These are phyloP conservation scores for Craseonycteris thonglongyai DNA, from an alignment of 2,113 vertebrate species.

Conservation along the genomic window DNA sequence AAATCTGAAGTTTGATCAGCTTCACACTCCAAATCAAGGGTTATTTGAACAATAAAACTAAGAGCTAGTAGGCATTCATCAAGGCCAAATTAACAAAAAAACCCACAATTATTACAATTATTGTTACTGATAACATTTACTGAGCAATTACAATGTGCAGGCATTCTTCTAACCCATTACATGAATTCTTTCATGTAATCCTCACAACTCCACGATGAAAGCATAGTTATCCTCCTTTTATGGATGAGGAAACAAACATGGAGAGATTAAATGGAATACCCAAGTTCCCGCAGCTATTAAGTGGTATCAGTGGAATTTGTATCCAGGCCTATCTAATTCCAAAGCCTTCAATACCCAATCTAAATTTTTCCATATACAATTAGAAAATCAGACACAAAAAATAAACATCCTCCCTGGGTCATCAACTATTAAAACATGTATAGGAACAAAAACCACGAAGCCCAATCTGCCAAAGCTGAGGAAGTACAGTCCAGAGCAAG, in stretches of 20 bases:
- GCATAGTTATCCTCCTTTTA: not conserved
- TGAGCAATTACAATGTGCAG: not conserved
- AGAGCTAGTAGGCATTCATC: not conserved
- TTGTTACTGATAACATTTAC: not conserved
- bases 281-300: not conserved
- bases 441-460: not conserved
- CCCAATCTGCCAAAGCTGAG: too few relatives aligned
- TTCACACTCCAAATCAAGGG: not conserved
- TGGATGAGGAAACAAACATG: not conserved
- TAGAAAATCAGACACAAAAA: not conserved
- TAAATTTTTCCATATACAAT: not conserved
- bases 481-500: not conserved
- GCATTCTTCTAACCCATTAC: not conserved
- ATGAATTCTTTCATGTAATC: not conserved
- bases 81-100: not conserved
- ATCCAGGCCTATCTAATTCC: not conserved
- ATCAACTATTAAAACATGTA: not conserved
- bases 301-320: not conserved
- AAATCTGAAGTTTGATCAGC: not conserved
- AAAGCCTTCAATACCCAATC: not conserved
- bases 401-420: not conserved
- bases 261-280: not conserved
- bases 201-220: not conserved
- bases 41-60: not conserved
- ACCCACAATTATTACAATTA: not conserved